Conservation (phyloP, 2,888 invertebrate species). For the Arge pagana region DNA sequence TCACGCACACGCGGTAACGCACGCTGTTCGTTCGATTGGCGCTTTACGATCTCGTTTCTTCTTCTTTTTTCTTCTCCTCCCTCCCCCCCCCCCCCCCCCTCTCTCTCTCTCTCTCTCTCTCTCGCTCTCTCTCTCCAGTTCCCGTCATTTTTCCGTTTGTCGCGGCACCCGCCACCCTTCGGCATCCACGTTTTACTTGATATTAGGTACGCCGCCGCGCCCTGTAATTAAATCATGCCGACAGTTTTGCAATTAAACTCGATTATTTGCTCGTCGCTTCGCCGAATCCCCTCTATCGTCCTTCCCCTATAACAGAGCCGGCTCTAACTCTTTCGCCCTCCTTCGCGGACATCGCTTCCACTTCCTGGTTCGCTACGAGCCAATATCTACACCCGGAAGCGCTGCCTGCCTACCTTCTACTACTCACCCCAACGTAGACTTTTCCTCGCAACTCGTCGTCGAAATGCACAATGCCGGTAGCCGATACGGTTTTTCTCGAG, state of each 20-base stretch:
- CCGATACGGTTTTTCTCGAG: too few relatives aligned
- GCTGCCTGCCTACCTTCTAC: too few relatives aligned
- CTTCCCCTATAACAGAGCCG: too few relatives aligned
- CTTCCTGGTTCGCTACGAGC: too few relatives aligned
- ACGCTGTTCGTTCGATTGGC: too few relatives aligned
- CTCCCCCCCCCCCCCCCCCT: constrained; percentile 10
- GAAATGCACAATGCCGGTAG: too few relatives aligned
- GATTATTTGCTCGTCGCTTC: constrained; percentile 57
- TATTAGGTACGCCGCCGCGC: constrained; percentile 43
- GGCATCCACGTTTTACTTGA: constrained; percentile 38
- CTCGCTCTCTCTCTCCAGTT: neutral
- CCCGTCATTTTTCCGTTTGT: neutral
- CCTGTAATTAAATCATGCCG: constrained; percentile 58
- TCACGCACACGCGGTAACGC: too few relatives aligned
- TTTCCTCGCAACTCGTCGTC: too few relatives aligned
- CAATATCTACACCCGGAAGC: too few relatives aligned
- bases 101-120: neutral
- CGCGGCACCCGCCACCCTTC: neutral
- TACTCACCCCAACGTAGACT: too few relatives aligned
- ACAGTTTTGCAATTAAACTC: constrained; percentile 59
- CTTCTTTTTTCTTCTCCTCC: constrained; percentile 10
- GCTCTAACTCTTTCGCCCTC: constrained; percentile 22
- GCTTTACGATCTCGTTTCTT: neutral
- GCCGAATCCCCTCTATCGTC: constrained; percentile 17
- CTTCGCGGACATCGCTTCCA: too few relatives aligned